Base-by-base conservation (phyloP, 2,113 vertebrate genomes). In the Epinephelus moara region DNA sequence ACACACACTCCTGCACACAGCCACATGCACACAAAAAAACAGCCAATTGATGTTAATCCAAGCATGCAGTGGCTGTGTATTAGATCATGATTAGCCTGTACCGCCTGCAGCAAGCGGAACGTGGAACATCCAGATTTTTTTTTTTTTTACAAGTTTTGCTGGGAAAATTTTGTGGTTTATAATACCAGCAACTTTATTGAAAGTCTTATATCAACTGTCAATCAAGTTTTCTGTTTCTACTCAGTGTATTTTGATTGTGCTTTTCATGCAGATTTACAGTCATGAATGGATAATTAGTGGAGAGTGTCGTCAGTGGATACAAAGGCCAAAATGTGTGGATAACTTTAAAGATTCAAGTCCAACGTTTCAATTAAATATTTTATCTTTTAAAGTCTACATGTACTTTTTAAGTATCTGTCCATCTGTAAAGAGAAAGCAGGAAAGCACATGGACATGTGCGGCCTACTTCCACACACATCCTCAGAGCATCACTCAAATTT, bases 31-130 rank as follows among this genome's bases (percentile, higher is more conserved):
- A 37, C 82, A 57, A 79, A 62, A 83, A 69, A 89, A 86, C 75
- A 81, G 52, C 62, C 78, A 81, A 70, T 74, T 90, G 90, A 88
- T 78, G 81, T 80, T 72, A 86, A 70, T 76, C 84, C 89, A 82
- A 86, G 90, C 87, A 69, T 91, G 75, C 79, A 81, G 88, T n/a
- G 50, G 21, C 56, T 85, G 79, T 74, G 87, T 77, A 86, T 92
- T 85, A 86, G 80, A 78, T 90, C 85, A 71, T 73, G 85, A 87
- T 92, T 82, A 89, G 87, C 81, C 72, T 47, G 25, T 57, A 67
- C 45, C 12, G 86, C 88, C 88, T 79, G 88, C 82, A 88, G 86
- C 80, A 67, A 75, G 61, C 21, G 19, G 59, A 75, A 67, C 59
- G 0, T 47, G 33, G 47, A 70, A 64, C 25, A 67, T 70, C 75